Evolutionary conservation across 2,797 vertebrate species (phyloP), one percentile per base, ranked within the genome.

Genomic region (Heliangelus exortis): DNA sequence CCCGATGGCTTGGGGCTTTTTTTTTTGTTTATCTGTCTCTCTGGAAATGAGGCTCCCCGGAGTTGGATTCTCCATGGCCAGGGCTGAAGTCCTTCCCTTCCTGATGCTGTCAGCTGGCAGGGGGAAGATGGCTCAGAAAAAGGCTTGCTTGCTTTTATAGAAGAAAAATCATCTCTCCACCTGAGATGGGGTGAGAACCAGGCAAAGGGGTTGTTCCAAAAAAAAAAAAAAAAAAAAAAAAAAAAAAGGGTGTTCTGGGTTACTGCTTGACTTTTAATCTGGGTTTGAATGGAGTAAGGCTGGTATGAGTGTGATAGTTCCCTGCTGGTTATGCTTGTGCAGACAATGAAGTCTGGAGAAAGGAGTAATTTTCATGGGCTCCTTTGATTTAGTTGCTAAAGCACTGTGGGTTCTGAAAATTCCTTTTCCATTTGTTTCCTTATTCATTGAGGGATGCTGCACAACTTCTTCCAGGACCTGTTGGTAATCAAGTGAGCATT

Each of bases 231-330:
- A 36, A 36, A 9, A 9, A 12, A 39, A 39, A 39, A 13, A 39
- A 39, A 39, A 12, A 39, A 68, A 67, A 68, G 61, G 34, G 51
- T 59, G 29, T 54, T 68, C 63, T 43, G 1, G 0, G 10, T 15
- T 50, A 25, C 55, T 12, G n/a, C 73, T 19, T n/a, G 51, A 22
- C 33, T 78, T n/a, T 61, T 66, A 53, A 29, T 57, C 14, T 41
- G 71, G 61, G 16, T 43, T 76, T 59, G 53, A 45, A 36, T 63
- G 39, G 48, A 66, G 28, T 14, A 59, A 10, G 0, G 0, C 0
- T 53, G 65, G 55, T 43, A 34, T 43, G 47, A 71, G 41, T 1
- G 23, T 6, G 57, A 55, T 39, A 15, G 2, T 36, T 87, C 66
- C 48, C 20, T 71, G 75, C 72, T 80, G 75, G 29, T 34, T 19